Conservation (phyloP, 2,797 vertebrate species). For the Rousettus madagascariensis region DNA sequence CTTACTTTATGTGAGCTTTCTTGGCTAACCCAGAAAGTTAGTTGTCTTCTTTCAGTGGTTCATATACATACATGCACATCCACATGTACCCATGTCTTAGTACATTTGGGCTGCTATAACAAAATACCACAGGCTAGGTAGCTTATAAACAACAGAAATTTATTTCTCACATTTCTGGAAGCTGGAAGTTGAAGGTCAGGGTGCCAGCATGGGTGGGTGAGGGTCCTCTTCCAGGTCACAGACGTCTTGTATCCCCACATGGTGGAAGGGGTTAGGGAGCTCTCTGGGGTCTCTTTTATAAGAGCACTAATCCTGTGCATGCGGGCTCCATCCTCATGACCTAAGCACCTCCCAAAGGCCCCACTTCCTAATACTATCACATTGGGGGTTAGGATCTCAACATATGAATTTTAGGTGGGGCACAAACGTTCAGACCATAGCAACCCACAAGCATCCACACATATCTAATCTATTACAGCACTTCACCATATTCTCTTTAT, state of each 20-base stretch:
- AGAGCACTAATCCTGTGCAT: not conserved
- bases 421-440: not conserved
- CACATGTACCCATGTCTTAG: not conserved
- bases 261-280: not conserved
- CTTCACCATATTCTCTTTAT: not conserved
- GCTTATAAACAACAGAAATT: not conserved
- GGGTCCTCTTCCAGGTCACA: not conserved
- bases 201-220: not conserved
- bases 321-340: not conserved
- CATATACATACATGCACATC: not conserved
- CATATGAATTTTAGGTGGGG: not conserved
- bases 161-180: not conserved
- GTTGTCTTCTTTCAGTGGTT: not conserved
- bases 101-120: not conserved
- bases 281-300: not conserved
- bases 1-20: not conserved
- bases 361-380: not conserved
- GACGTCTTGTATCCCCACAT: not conserved
- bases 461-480: not conserved
- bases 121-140: not conserved
- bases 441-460: not conserved
- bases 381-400: not conserved
- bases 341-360: not conserved
- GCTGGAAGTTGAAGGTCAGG: not conserved
- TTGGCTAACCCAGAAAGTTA: not conserved